A percentile compares a stretch with the other conserved stretches of the same genome.
Evolutionary conservation across 2,797 vertebrate species (phyloP).

Genomic region (Lycodopsis pacificus): DNA sequence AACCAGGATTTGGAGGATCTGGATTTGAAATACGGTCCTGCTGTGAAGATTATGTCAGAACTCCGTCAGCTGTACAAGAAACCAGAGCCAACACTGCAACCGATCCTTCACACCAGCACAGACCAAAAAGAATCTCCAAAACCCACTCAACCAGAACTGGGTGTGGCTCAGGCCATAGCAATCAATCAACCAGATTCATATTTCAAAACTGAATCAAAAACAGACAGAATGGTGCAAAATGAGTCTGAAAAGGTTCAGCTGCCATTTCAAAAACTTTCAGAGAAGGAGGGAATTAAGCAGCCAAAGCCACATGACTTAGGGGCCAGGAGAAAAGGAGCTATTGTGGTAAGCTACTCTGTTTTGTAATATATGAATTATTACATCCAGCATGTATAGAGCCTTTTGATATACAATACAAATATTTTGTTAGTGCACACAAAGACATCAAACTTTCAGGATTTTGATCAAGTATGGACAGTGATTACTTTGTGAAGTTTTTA

Average conservation of each 20-base stretch:
- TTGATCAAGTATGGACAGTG: neutral
- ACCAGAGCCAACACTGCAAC: constrained; percentile 36
- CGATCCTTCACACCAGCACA: neutral
- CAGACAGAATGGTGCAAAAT: neutral
- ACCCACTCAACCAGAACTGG: neutral
- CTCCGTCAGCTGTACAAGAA: neutral
- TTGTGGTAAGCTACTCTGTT: neutral
- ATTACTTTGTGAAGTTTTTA: too few relatives aligned
- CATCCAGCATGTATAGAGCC: too few relatives aligned
- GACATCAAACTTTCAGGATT: neutral
- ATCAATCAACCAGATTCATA: neutral
- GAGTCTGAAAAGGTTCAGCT: neutral
- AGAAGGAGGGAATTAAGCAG: neutral
- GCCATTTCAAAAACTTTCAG: accelerated
- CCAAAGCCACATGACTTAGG: neutral
- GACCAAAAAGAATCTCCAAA: neutral
- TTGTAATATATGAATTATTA: neutral
- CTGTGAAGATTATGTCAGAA: constrained; percentile 48
- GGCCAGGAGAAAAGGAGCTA: neutral
- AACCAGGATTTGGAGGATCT: constrained; percentile 66
- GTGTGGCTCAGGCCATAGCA: neutral
- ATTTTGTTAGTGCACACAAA: neutral
- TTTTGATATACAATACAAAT: too few relatives aligned
- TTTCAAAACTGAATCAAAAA: neutral
- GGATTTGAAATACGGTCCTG: constrained; percentile 54